Evolutionary conservation across 1,140 invertebrate species (phyloP), one percentile per base, ranked within the genome.

Genomic region (Leptopilina boulardi): DNA sequence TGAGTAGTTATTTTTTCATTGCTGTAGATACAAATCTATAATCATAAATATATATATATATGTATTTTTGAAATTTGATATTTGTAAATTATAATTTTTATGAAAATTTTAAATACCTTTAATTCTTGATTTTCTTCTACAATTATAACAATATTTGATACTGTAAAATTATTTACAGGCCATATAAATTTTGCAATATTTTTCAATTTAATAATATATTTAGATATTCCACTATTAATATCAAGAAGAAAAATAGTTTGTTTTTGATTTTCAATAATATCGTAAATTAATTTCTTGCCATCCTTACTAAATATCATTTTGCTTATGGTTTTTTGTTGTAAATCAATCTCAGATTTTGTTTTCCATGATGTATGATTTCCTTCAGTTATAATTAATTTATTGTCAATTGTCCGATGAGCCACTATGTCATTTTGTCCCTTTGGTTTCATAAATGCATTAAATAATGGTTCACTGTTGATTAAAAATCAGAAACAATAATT

Each of bases 361-460:
- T 71, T 23, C 81, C 85, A 19, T 71, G 78, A 41, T 75, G 56
- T 3, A 80, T 76, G 13, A 8, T 34, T 34, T 30, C 59, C 23
- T 23, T 74, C 13, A 73, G 72, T 85, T 26, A 84, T 21, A 4
- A 79, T 74, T 59, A 91, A 85, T n/a, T 83, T 85, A 42, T 86
- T 87, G 3, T 81, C 78, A 41, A 76, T 73, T 1, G 84, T 89
- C 79, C 87, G 87, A 54, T 84, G 85, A 11, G 84, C 82, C 3
- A 91, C 26, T 41, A 80, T 81, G 66, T 91, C 85, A 9, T 72
- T 41, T 76, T 86, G n/a, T 10, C 79, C 82, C 30, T 54, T 74
- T 56, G 82, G 73, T 41, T 86, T 81, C 73, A 91, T 84, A 51
- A 87, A 77, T 19, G 87, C 89, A 77, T 87, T 87, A 76, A 89